Evolutionary conservation across 2,888 invertebrate species (phyloP).

Genomic region (Drosophila demipolita): DNA sequence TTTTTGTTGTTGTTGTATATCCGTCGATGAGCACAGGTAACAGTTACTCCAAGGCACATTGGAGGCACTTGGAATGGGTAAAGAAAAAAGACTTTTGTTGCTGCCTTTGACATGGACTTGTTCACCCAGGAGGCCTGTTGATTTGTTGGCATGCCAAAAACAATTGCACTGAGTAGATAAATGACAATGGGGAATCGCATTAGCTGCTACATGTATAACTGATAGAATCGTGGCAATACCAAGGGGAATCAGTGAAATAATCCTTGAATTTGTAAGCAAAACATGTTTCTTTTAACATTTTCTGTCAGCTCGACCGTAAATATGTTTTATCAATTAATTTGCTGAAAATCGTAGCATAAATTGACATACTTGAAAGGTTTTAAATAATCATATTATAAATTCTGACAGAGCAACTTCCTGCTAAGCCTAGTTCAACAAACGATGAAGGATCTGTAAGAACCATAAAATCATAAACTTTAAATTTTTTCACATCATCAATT

Average conservation of each 20-base stretch:
- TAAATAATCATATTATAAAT: background rate
- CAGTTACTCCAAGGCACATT: constrained; percentile 13
- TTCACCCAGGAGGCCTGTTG: constrained; percentile 66
- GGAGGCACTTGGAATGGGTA: constrained; percentile 21
- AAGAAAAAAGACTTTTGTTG: constrained; percentile 50
- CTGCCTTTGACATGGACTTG: constrained; percentile 58
- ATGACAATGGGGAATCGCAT: constrained; percentile 54
- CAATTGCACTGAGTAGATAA: constrained; percentile 69
- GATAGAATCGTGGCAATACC: background rate
- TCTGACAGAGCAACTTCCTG: background rate
- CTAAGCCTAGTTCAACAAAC: background rate
- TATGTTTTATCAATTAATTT: constrained; percentile 1
- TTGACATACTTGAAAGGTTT: background rate
- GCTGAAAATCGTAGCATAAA: background rate
- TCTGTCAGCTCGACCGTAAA: background rate
- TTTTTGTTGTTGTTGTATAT: background rate
- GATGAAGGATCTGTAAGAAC: too few relatives aligned
- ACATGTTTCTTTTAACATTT: constrained; percentile 4
- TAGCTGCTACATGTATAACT: constrained; percentile 36
- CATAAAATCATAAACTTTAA: background rate
- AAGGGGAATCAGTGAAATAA: constrained; percentile 27
- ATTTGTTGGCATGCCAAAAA: constrained; percentile 66
- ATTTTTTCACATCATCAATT: background rate
- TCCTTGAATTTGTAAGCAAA: constrained; percentile 30
- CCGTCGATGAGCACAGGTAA: constrained; percentile 26